Base-by-base conservation (phyloP, 2,888 invertebrate species). In the Drosophila multiciliata region DNA sequence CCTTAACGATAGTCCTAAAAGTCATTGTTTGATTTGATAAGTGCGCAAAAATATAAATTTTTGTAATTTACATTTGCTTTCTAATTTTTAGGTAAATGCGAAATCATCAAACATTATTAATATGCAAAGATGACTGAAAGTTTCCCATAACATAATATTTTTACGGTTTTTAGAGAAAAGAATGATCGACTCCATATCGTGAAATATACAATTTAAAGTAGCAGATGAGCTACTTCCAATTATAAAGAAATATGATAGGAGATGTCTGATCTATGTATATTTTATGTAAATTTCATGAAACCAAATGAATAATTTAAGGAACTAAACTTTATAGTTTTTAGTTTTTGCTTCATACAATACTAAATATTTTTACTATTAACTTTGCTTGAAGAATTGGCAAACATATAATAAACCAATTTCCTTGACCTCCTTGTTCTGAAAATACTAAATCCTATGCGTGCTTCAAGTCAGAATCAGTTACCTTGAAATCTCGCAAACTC, bases 401-500 rank as follows among this genome's bases (percentile, higher is more conserved):
- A 7, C 55, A 42, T 62, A 35, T 35, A 62, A 42, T 23, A 23
- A 42, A n/a, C 15, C 4, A 15, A 42, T 57, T 57, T 2, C 12
- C 26, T 42, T 57, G 38, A 42, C 32, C n/a, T 23, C n/a, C 17
- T 29, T 29, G 8, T 23, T 54, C 4, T 11, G n/a, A 26, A 15
- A 33, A 35, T 7, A 32, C 9, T 26, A n/a, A 53, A 11, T n/a
- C 3, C 20, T 17, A 23, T 50, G 64, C 42, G 60, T 57, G 70
- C 1, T n/a, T 35, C 3, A 40, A 9, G 23, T 17, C 29, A 26
- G 15, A 58, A 23, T 2, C 26, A 20, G 12, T 32, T 36, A 36
- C 76, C 60, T 64, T 70, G 49, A 26, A 40, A 29, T 64, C 38
- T 64, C 54, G 35, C 17, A 58, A 59, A 65, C 11, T n/a, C 36